Conservation (phyloP, 2,888 invertebrate genomes). For the Zhuqinia jingwanae region DNA sequence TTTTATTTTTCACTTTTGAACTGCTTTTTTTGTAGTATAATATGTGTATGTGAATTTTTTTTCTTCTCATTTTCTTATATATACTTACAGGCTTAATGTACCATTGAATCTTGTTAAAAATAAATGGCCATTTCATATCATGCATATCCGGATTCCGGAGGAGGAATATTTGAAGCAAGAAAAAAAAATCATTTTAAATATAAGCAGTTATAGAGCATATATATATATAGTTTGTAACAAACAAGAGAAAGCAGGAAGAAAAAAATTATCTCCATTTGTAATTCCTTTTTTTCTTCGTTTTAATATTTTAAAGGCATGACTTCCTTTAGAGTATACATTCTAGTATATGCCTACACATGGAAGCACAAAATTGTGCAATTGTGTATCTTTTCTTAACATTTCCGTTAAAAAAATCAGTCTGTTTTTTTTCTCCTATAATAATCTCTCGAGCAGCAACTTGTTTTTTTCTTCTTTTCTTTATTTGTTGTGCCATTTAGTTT, state of each 20-base stretch:
- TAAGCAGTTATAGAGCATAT: no score
- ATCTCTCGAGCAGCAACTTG: neutral
- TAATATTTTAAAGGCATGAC: conserved; percentile 61
- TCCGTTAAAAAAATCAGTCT: conserved; percentile 21
- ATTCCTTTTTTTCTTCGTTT: conserved; percentile 18
- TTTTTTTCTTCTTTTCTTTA: neutral
- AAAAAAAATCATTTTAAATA: conserved; percentile 24
- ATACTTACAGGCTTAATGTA: conserved; percentile 44
- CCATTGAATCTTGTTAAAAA: conserved; percentile 61
- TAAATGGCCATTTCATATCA: conserved; percentile 51
- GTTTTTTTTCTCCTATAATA: neutral
- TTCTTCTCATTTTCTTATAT: neutral
- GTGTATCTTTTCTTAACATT: conserved; percentile 17
- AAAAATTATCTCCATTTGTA: conserved; percentile 4
- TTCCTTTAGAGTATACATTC: neutral
- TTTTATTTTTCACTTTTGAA: neutral
- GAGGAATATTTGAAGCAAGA: conserved; percentile 4
- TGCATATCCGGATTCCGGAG: conserved; percentile 28
- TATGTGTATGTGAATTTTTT: no score
- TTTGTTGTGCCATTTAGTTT: neutral
- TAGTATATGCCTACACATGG: no score
- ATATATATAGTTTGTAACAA: no score
- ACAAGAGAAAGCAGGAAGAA: conserved; percentile 50
- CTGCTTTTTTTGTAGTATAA: no score
- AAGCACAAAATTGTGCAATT: no score